phyloP scores from a whole-genome alignment of 2,113 vertebrate genomes.

The Perca flavescens region DNA sequence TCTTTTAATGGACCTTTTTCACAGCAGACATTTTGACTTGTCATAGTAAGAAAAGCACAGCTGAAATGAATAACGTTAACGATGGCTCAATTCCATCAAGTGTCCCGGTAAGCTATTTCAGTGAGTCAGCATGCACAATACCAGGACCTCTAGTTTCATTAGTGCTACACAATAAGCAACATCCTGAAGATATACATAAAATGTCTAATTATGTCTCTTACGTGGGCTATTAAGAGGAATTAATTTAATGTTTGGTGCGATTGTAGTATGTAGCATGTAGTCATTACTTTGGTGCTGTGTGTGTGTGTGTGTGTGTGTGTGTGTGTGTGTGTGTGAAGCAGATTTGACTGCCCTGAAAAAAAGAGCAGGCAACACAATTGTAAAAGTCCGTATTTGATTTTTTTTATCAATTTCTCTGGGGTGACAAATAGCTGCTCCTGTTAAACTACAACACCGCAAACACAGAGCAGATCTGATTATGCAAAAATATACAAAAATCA shows the following conservation, averaged over 20 bases:
- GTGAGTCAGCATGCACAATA: too few species aligned
- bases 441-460: slow-evolving; percentile 12
- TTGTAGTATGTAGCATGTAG: not conserved
- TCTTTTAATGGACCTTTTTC: slow-evolving; percentile 29
- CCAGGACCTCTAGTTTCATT: slow-evolving; percentile 23
- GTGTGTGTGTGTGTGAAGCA: slow-evolving; percentile 2
- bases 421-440: slow-evolving; percentile 28
- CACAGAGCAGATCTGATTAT: slow-evolving; percentile 45
- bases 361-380: not conserved
- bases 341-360: slow-evolving; percentile 25
- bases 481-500: slow-evolving; percentile 24
- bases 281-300: not conserved
- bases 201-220: slow-evolving; percentile 40
- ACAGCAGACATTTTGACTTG: too few species aligned
- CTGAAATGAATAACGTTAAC: too few species aligned
- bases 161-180: slow-evolving; percentile 42
- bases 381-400: slow-evolving; percentile 38
- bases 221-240: slow-evolving; percentile 22
- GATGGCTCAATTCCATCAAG: too few species aligned
- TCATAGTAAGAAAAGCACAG: too few species aligned
- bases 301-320: not conserved
- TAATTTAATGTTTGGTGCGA: slow-evolving; percentile 14
- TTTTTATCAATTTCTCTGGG: slow-evolving; percentile 33
- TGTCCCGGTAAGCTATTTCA: too few species aligned
- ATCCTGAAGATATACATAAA: slow-evolving; percentile 45